Conservation (phyloP, 2,797 vertebrate genomes). For the Clarias platycephalus region DNA sequence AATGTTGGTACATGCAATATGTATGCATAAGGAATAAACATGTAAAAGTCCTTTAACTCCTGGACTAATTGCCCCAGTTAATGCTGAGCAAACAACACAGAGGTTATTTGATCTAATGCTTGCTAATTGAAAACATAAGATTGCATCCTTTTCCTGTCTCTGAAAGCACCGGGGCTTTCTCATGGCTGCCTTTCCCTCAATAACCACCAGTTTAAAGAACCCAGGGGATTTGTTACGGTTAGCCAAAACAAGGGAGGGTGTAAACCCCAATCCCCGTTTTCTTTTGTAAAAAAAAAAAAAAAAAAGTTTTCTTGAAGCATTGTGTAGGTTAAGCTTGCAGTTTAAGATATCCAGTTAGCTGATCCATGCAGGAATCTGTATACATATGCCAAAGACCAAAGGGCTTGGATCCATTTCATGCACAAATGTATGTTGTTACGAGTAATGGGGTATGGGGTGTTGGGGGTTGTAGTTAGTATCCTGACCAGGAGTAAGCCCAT, state of each 20-base stretch:
- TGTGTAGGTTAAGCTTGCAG: conserved; percentile 50
- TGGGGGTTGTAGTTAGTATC: conserved; percentile 42
- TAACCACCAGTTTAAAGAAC: conserved; percentile 44
- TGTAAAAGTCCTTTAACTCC: conserved; percentile 63
- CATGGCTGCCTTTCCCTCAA: conserved; percentile 33
- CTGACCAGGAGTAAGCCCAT: conserved; percentile 47
- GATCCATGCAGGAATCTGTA: conserved; percentile 53
- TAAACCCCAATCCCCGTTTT: conserved; percentile 41
- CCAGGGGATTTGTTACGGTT: conserved; percentile 50
- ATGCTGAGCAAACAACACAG: conserved; percentile 61
- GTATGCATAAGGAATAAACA: conserved; percentile 60
- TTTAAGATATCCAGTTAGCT: conserved; percentile 58
- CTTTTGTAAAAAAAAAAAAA: conserved; percentile 21
- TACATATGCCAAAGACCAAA: conserved; percentile 58
- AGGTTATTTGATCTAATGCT: conserved; percentile 55
- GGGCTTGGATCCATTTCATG: conserved; percentile 61
- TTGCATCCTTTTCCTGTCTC: conserved; percentile 56
- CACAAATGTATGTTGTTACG: conserved; percentile 51
- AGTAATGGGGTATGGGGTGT: conserved; percentile 39
- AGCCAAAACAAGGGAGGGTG: conserved; percentile 41
- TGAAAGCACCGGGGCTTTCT: conserved; percentile 49
- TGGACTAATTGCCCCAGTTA: conserved; percentile 67
- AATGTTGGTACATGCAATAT: conserved; percentile 15
- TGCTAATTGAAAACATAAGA: conserved; percentile 73
- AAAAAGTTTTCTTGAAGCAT: conserved; percentile 11